These are phyloP conservation scores for Aplidium turbinatum DNA, from an alignment of 23 tunicate species.

Conservation along the genomic window DNA sequence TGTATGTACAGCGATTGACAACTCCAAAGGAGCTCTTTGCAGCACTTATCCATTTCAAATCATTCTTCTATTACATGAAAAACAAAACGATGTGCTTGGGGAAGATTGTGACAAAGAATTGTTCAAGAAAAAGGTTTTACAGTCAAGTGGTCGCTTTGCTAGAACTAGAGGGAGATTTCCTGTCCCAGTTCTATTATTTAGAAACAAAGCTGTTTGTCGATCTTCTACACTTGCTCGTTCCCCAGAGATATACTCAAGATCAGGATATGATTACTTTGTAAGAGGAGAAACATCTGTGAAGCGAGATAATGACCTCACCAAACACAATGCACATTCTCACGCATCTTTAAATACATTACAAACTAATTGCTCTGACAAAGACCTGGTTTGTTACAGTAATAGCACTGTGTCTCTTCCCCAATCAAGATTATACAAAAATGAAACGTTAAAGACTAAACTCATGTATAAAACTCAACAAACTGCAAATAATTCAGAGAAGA, in stretches of 20 bases:
- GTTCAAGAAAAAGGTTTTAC: conserved; percentile 13
- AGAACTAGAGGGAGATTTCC: conserved; percentile 88
- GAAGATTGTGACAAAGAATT: background rate
- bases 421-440: too few relatives aligned
- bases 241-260: conserved; percentile 65
- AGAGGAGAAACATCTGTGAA: background rate
- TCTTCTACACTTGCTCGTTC: conserved; percentile 86
- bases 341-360: too few relatives aligned
- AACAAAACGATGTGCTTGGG: background rate
- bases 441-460: too few relatives aligned
- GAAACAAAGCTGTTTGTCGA: conserved; percentile 75
- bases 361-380: too few relatives aligned
- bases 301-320: background rate
- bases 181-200: conserved; percentile 61
- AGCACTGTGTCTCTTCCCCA: too few relatives aligned
- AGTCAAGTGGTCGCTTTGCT: conserved; percentile 61
- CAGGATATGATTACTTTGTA: conserved; percentile 21
- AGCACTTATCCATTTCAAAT: conserved; percentile 72
- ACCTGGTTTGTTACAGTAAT: background rate
- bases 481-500: conserved; percentile 20
- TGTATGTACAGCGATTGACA: conserved; percentile 52
- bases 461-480: background rate
- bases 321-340: background rate
- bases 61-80: conserved; percentile 51
- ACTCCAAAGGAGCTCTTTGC: conserved; percentile 52